Conservation (phyloP, 2,113 vertebrate species). For the Siniperca chuatsi region DNA sequence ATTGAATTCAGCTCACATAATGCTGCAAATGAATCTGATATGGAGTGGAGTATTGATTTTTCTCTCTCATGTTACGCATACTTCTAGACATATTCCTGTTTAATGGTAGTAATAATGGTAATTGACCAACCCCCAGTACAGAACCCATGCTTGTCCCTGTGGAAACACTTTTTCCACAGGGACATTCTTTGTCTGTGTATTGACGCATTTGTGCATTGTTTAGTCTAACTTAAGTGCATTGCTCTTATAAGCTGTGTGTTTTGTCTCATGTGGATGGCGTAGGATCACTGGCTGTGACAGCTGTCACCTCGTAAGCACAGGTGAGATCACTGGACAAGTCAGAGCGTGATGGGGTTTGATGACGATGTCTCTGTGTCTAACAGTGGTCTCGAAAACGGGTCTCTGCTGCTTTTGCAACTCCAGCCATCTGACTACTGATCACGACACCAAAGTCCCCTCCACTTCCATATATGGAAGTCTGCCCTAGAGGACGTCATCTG, state of each 20-base stretch:
- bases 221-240: neutral
- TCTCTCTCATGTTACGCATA: neutral
- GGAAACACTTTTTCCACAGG: neutral
- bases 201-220: neutral
- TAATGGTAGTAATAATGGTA: neutral
- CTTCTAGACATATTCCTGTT: neutral
- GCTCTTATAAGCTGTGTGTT: neutral
- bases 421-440: too few species aligned
- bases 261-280: neutral
- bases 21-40: slow-evolving; percentile 32
- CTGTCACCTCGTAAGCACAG: neutral
- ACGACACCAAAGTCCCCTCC: too few species aligned
- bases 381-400: too few species aligned
- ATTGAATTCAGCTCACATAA: slow-evolving; percentile 51
- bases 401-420: too few species aligned
- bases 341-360: neutral
- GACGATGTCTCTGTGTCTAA: too few species aligned
- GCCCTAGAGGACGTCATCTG: too few species aligned
- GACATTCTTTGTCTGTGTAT: neutral
- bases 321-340: neutral
- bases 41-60: slow-evolving; percentile 50
- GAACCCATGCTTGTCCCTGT: neutral
- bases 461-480: too few species aligned
- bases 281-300: neutral
- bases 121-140: neutral